These are phyloP conservation scores for Pangasius mekongensis DNA, from an alignment of 2,797 vertebrate species.

Conservation along the genomic window DNA sequence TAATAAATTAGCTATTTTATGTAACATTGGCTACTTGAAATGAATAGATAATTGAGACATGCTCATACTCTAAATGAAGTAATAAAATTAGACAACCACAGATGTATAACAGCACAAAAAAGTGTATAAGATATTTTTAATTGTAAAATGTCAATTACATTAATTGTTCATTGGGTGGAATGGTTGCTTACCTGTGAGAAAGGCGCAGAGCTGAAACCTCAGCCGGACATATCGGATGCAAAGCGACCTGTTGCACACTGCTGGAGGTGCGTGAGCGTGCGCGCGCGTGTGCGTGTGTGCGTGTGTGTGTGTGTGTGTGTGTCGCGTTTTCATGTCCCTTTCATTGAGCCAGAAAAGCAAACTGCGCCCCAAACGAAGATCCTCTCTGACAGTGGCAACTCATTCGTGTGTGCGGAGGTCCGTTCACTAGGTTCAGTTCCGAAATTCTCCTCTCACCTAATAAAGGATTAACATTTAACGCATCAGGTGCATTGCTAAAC, in stretches of 20 bases:
- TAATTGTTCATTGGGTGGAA: not conserved
- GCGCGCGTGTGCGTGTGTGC: not conserved
- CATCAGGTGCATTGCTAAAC: not conserved
- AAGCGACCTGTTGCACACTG: slow-evolving; percentile 28
- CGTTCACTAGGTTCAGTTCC: not conserved
- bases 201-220: slow-evolving; percentile 5
- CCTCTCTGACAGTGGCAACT: not conserved
- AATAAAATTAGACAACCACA: not conserved
- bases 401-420: not conserved
- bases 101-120: not conserved
- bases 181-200: slow-evolving; percentile 8
- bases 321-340: not conserved
- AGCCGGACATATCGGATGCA: slow-evolving; percentile 6
- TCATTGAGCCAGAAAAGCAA: slow-evolving; percentile 7
- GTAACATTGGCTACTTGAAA: not conserved
- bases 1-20: not conserved
- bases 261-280: not conserved
- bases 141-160: not conserved
- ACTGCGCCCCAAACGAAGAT: slow-evolving; percentile 1
- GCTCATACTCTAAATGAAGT: not conserved
- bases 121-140: not conserved
- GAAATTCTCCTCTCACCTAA: not conserved
- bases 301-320: not conserved
- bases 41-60: not conserved
- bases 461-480: not conserved